Percentiles rank a stretch among this genome's conserved stretches.
Evolutionary conservation across 2,113 vertebrate genomes (phyloP).

Genomic region (Tragulus kanchil): DNA sequence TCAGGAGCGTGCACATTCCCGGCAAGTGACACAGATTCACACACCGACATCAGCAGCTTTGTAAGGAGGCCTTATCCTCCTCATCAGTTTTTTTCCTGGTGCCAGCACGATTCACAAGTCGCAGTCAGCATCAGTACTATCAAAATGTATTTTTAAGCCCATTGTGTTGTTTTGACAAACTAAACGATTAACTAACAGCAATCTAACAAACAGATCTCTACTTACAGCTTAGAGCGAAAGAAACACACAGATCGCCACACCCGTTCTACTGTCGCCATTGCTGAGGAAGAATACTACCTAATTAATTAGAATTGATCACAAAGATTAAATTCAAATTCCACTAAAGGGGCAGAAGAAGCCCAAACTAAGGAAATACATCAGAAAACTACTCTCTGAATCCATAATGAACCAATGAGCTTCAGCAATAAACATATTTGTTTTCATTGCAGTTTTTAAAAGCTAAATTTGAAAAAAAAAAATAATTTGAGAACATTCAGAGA

Average conservation of each 20-base stretch:
- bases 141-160: slow-evolving; percentile 79
- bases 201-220: slow-evolving; percentile 87
- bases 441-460: slow-evolving; percentile 78
- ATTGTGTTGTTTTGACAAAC: slow-evolving; percentile 85
- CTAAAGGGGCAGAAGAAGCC: slow-evolving; percentile 84
- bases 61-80: slow-evolving; percentile 60
- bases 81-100: slow-evolving; percentile 49
- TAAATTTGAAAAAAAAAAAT: background rate
- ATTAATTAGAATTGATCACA: slow-evolving; percentile 89
- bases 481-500: slow-evolving; percentile 70
- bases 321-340: slow-evolving; percentile 90
- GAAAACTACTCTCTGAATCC: slow-evolving; percentile 85
- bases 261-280: slow-evolving; percentile 82
- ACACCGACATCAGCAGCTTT: slow-evolving; percentile 46
- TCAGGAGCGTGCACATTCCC: background rate
- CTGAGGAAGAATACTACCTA: slow-evolving; percentile 85
- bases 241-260: slow-evolving; percentile 83
- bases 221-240: slow-evolving; percentile 77
- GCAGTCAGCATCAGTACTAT: slow-evolving; percentile 67
- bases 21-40: slow-evolving; percentile 24
- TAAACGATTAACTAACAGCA: slow-evolving; percentile 89
- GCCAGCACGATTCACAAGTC: slow-evolving; percentile 70
- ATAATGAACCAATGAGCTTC: slow-evolving; percentile 86
- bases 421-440: slow-evolving; percentile 87
- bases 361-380: slow-evolving; percentile 89